phyloP scores from a whole-genome alignment of 2,888 invertebrate species.

The Apodemia mormo region DNA sequence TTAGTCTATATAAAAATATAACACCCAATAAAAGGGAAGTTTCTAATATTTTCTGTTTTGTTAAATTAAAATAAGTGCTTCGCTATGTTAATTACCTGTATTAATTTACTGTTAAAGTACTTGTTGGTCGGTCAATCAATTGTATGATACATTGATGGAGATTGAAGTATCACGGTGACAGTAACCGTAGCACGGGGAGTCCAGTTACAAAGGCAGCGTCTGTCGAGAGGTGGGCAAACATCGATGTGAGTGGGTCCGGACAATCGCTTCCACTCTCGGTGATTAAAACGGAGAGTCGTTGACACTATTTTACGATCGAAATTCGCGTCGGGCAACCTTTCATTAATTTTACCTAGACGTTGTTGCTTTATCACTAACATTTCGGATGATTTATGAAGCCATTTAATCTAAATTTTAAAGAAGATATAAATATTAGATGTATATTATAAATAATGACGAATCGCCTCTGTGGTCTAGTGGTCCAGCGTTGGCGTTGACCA shows the following conservation, averaged over 20 bases:
- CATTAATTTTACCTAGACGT: conserved; percentile 55
- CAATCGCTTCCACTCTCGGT: conserved; percentile 76
- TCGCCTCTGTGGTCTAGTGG: too few relatives aligned
- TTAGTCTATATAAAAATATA: too few relatives aligned
- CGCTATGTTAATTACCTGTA: conserved; percentile 46
- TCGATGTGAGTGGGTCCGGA: conserved; percentile 63
- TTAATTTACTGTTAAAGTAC: conserved; percentile 48
- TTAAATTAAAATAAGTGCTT: too few relatives aligned
- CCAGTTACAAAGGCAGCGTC: conserved; percentile 67
- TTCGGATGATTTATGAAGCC: conserved; percentile 37
- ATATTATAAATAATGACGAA: too few relatives aligned
- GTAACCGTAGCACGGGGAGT: conserved; percentile 58
- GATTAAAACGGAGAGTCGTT: conserved; percentile 78
- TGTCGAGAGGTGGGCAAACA: conserved; percentile 73
- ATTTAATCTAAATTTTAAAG: conserved; percentile 30
- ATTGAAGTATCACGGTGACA: conserved; percentile 60
- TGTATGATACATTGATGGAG: neutral
- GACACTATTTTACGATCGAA: conserved; percentile 75
- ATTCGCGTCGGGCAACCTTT: conserved; percentile 51
- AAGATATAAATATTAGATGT: neutral
- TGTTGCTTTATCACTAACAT: conserved; percentile 45
- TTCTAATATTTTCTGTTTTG: too few relatives aligned
- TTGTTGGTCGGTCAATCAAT: conserved; percentile 29
- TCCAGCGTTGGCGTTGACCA: too few relatives aligned
- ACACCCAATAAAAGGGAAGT: too few relatives aligned